phyloP scores from a whole-genome alignment of 2,888 invertebrate species.

The Lasioglossum morio region DNA sequence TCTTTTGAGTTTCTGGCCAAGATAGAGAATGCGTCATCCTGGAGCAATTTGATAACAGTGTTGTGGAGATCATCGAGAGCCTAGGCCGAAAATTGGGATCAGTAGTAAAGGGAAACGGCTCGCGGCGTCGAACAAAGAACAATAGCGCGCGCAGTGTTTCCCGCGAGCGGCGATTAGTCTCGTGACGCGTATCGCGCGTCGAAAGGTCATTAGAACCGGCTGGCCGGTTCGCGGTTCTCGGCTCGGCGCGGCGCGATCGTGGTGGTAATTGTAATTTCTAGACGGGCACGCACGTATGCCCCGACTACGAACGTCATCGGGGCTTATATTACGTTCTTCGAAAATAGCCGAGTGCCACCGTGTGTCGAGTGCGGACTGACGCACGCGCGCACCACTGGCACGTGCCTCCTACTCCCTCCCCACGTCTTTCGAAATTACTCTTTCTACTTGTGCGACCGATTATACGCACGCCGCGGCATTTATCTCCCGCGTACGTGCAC shows the following conservation, averaged over 20 bases:
- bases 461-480: constrained; percentile 70
- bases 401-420: constrained; percentile 76
- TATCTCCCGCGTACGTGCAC: constrained; percentile 67
- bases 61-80: no score
- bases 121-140: constrained; percentile 43
- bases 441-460: constrained; percentile 72
- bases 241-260: constrained; percentile 46
- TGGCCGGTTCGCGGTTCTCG: constrained; percentile 42
- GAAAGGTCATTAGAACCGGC: constrained; percentile 73
- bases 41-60: not conserved
- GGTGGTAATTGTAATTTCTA: constrained; percentile 69
- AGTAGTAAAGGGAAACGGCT: not conserved
- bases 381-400: constrained; percentile 81
- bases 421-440: constrained; percentile 69
- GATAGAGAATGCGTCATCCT: not conserved
- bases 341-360: constrained; percentile 79
- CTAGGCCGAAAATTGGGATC: not conserved
- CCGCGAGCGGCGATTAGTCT: constrained; percentile 66
- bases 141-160: constrained; percentile 51
- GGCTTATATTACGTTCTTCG: constrained; percentile 74
- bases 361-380: constrained; percentile 75
- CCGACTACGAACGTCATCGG: constrained; percentile 66
- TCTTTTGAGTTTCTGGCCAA: not conserved
- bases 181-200: constrained; percentile 66
- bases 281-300: constrained; percentile 50